phyloP scores from a whole-genome alignment of 2,113 vertebrate genomes.

The Coptodon rendalli region DNA sequence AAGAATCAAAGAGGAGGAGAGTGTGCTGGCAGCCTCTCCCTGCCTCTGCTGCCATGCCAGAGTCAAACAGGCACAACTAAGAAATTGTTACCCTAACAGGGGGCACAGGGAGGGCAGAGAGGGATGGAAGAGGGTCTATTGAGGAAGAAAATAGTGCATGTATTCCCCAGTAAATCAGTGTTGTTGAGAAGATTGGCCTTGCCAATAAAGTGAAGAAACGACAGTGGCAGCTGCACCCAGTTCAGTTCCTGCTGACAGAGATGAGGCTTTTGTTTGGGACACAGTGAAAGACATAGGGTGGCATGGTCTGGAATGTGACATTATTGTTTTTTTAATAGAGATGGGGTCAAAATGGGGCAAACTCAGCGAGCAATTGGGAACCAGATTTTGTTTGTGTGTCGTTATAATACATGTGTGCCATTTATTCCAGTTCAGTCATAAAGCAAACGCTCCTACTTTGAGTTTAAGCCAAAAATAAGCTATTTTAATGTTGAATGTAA shows the following conservation, averaged over 20 bases:
- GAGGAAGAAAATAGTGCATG: constrained; percentile 15
- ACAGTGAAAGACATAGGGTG: constrained; percentile 5
- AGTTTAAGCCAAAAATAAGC: not conserved
- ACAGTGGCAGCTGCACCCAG: constrained; percentile 61
- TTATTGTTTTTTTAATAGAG: constrained; percentile 7
- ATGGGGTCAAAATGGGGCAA: not conserved
- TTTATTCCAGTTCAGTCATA: not conserved
- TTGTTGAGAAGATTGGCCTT: constrained; percentile 20
- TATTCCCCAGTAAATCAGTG: constrained; percentile 46
- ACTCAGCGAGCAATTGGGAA: not conserved
- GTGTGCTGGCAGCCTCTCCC: constrained; percentile 15
- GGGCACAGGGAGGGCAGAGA: constrained; percentile 4
- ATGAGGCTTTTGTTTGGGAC: constrained; percentile 32
- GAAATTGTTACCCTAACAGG: constrained; percentile 16
- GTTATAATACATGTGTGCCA: not conserved
- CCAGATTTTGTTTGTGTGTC: not conserved
- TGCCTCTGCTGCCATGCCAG: constrained; percentile 31
- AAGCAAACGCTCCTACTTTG: not conserved
- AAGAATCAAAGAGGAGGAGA: constrained; percentile 17
- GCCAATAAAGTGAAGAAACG: constrained; percentile 11
- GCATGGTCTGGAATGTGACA: constrained; percentile 42
- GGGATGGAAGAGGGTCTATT: not conserved
- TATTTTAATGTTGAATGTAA: not conserved
- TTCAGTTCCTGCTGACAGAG: constrained; percentile 54
- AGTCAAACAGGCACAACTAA: constrained; percentile 27